These are phyloP conservation scores for Solenodon paradoxus DNA, from an alignment of 2,113 vertebrate species.

Conservation along the genomic window DNA sequence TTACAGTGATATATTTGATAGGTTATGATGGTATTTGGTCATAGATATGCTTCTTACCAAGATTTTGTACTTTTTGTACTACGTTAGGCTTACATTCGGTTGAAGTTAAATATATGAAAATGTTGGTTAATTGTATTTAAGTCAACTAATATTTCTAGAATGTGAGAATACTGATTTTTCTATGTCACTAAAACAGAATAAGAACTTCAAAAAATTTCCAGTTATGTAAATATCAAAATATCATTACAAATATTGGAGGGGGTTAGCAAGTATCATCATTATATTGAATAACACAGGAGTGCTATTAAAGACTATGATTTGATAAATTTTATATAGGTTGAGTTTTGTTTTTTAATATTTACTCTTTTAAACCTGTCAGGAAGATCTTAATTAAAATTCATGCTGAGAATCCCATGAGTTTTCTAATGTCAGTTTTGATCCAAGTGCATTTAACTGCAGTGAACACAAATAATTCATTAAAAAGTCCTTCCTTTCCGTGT, in stretches of 20 bases:
- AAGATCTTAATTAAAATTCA: slow-evolving; percentile 3
- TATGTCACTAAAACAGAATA: background rate
- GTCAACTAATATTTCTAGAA: background rate
- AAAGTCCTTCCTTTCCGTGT: background rate
- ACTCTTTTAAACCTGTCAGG: background rate
- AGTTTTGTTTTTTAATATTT: background rate
- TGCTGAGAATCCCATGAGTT: background rate
- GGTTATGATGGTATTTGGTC: background rate
- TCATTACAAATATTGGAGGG: background rate
- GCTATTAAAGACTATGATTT: background rate
- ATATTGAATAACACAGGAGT: background rate
- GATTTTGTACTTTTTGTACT: background rate
- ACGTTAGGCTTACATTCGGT: background rate
- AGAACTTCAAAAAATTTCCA: background rate
- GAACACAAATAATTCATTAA: background rate
- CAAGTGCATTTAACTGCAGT: background rate
- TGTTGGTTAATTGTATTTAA: background rate
- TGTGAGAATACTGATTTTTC: background rate
- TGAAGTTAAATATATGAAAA: background rate
- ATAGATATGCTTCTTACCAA: background rate
- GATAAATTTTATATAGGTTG: background rate
- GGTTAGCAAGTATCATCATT: background rate
- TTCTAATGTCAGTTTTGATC: background rate
- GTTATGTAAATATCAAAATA: background rate
- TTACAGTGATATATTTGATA: background rate